Evolutionary conservation across 2,797 vertebrate species (phyloP).

Genomic region (Iguana delicatissima): DNA sequence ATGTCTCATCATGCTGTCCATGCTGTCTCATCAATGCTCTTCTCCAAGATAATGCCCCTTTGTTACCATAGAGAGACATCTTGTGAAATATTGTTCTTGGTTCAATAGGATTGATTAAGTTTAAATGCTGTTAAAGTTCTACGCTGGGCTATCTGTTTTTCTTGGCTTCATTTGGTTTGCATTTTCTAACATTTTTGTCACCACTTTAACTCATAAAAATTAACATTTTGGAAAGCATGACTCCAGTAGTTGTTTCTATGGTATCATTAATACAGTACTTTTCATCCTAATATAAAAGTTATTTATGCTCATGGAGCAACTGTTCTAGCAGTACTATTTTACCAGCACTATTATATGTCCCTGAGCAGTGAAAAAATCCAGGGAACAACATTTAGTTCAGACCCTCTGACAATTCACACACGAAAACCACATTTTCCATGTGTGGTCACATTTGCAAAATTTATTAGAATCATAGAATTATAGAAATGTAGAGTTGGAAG

Average conservation of each 20-base stretch:
- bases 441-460: too few species aligned
- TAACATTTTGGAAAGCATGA: neutral
- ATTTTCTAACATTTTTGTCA: slow-evolving; percentile 9
- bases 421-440: too few species aligned
- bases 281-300: neutral
- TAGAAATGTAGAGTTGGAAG: too few species aligned
- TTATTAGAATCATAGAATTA: too few species aligned
- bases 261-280: neutral
- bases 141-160: neutral
- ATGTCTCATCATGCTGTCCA: neutral
- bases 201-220: neutral
- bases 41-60: neutral
- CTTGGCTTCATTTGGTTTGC: neutral
- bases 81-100: slow-evolving; percentile 19
- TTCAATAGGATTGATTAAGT: slow-evolving; percentile 19
- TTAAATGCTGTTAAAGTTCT: neutral
- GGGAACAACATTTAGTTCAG: neutral
- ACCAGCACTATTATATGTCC: neutral
- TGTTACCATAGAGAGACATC: neutral
- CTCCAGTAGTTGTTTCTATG: neutral
- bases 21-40: slow-evolving; percentile 16
- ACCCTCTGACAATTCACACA: too few species aligned
- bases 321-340: neutral
- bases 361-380: neutral
- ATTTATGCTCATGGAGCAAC: neutral